These are phyloP conservation scores for Oreocharis arfaki DNA, from an alignment of 2,113 vertebrate genomes.

Conservation along the genomic window DNA sequence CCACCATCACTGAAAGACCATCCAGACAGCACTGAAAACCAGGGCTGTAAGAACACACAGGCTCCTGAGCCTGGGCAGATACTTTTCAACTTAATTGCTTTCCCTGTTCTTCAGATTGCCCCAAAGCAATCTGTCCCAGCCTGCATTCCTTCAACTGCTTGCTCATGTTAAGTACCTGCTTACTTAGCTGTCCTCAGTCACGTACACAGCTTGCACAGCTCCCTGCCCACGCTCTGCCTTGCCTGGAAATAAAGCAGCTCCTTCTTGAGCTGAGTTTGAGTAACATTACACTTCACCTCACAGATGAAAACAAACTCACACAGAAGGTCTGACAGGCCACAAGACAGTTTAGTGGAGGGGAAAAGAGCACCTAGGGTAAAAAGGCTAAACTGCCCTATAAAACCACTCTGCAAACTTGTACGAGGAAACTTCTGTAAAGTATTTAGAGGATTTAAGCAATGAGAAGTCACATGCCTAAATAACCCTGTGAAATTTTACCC, in stretches of 20 bases:
- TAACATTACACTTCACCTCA: neutral
- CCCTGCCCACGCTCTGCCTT: neutral
- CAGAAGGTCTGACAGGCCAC: neutral
- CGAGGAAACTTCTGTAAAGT: neutral
- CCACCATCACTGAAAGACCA: neutral
- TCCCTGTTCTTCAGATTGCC: neutral
- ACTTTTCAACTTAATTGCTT: neutral
- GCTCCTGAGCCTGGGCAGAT: neutral
- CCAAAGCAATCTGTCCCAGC: conserved; percentile 1
- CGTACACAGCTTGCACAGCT: neutral
- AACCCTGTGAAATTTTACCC: neutral
- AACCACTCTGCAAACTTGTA: neutral
- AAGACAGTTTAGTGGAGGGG: neutral
- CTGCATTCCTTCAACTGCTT: conserved; percentile 32
- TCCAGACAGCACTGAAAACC: neutral
- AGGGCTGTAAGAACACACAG: neutral
- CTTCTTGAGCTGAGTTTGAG: neutral
- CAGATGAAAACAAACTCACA: neutral
- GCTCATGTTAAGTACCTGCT: conserved; percentile 37
- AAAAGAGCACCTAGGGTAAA: neutral
- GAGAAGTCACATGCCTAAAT: neutral
- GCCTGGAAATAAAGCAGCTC: neutral
- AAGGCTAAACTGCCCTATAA: neutral
- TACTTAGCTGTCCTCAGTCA: conserved; percentile 40
- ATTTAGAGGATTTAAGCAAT: neutral